Base-by-base conservation (phyloP, 2,888 invertebrate species). In the Trilocha varians region DNA sequence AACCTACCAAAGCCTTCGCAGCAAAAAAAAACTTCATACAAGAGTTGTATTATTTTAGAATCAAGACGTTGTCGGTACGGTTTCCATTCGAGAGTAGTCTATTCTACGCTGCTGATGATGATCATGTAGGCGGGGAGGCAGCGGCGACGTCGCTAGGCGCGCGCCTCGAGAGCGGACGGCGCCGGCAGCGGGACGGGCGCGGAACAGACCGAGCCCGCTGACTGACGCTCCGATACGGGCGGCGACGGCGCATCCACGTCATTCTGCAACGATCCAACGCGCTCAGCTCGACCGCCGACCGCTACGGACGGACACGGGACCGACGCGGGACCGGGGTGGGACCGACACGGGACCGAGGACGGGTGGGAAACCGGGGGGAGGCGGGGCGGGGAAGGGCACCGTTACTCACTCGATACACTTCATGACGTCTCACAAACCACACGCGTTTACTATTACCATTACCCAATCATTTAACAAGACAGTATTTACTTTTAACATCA, bases 251-350 rank as follows among this genome's bases (percentile, higher is more conserved):
- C 84, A 62, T 85, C 84, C 72, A 83, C 82, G 63, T 85, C 84
- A 84, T 84, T 84, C 84, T 84, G 84, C 76, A 84, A 83, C 77
- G 66, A 79, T 75, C 78, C 80, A 79, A 75, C 76, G 78, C 77
- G 78, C 78, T 78, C 71, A 79, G 77, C 78, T 71, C 70, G 64
- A 66, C 69, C 68, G 70, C 68, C 72, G 72, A 70, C 69, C 71
- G 76, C 78, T 74, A 76, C 64, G 75, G 68, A 67, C 66, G 65
- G 59, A 61, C n/a, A 63, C 41, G 25, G 35, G 36, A 33, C 25
- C 35, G 39, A 39, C 36, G 36, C 34, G 14, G 39, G 42, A 32
- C 13, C 36, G 14, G 25, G 15, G 9, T 16, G 35, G 32, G 49
- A 44, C 32, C 47, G 48, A 49, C 54, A 44, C 42, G 40, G 48